Evolutionary conservation across 1,140 invertebrate species (phyloP).

Genomic region (Formica selysi): DNA sequence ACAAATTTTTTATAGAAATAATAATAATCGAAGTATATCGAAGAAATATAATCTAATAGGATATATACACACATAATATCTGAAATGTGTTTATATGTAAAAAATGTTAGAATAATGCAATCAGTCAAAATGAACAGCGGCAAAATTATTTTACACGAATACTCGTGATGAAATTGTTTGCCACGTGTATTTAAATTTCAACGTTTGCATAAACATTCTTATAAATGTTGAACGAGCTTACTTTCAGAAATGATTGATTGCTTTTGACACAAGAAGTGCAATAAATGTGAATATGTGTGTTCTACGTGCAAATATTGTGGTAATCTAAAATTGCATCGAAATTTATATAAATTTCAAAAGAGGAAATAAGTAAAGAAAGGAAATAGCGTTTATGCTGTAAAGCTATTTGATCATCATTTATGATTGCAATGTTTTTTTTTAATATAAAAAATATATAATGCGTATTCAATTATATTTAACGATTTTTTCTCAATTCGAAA

Average conservation of each 20-base stretch:
- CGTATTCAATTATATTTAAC: not conserved
- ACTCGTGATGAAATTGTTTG: conserved; percentile 17
- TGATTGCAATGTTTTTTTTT: not conserved
- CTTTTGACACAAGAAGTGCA: conserved; percentile 40
- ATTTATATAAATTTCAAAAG: conserved; percentile 27
- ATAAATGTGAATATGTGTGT: conserved; percentile 26
- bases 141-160: conserved; percentile 24
- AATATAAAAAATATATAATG: not conserved
- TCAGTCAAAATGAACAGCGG: not conserved
- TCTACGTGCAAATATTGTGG: conserved; percentile 28
- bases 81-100: not conserved
- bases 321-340: conserved; percentile 35
- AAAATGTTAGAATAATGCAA: conserved; percentile 33
- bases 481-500: not conserved
- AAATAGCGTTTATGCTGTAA: not conserved
- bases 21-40: too few relatives aligned
- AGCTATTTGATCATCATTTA: not conserved
- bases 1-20: not conserved
- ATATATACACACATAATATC: not conserved
- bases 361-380: conserved; percentile 28
- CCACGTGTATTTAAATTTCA: conserved; percentile 33
- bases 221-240: conserved; percentile 40
- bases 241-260: conserved; percentile 52
- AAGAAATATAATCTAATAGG: not conserved
- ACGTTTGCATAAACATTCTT: conserved; percentile 48